These are phyloP conservation scores for Colletes latitarsis DNA, from an alignment of 1,140 invertebrate genomes.

Conservation along the genomic window DNA sequence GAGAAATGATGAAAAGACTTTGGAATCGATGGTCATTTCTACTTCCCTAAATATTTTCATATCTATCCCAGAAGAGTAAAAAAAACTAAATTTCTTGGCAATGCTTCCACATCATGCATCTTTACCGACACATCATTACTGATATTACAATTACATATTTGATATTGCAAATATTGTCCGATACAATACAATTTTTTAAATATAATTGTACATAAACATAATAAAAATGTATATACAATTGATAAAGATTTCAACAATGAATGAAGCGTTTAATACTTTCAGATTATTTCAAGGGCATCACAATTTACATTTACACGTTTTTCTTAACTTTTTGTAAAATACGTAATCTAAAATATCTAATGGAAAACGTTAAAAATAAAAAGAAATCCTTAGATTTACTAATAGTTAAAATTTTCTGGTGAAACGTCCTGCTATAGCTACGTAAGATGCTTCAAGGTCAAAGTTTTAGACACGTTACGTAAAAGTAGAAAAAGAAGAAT, in stretches of 20 bases:
- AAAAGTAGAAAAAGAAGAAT: conserved; percentile 19
- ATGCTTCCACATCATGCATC: conserved; percentile 1
- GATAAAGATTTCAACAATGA: too few species aligned
- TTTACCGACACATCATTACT: too few species aligned
- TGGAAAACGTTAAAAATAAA: background rate
- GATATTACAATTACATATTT: background rate
- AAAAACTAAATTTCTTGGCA: conserved; percentile 8
- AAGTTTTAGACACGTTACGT: conserved; percentile 15
- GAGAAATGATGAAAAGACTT: conserved; percentile 49
- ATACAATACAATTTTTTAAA: background rate
- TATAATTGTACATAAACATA: too few species aligned
- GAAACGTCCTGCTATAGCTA: background rate
- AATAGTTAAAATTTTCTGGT: conserved; percentile 22
- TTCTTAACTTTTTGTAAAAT: background rate
- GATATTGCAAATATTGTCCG: background rate
- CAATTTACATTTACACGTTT: background rate
- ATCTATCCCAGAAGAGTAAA: conserved; percentile 11
- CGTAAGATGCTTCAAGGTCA: conserved; percentile 8
- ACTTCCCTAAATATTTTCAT: background rate
- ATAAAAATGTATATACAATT: too few species aligned
- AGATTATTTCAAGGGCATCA: background rate
- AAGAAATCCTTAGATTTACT: background rate
- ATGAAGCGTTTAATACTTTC: too few species aligned
- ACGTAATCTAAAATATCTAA: background rate
- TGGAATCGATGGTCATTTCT: conserved; percentile 23